phyloP scores from a whole-genome alignment of 2,888 invertebrate genomes.

The Patella pellucida region DNA sequence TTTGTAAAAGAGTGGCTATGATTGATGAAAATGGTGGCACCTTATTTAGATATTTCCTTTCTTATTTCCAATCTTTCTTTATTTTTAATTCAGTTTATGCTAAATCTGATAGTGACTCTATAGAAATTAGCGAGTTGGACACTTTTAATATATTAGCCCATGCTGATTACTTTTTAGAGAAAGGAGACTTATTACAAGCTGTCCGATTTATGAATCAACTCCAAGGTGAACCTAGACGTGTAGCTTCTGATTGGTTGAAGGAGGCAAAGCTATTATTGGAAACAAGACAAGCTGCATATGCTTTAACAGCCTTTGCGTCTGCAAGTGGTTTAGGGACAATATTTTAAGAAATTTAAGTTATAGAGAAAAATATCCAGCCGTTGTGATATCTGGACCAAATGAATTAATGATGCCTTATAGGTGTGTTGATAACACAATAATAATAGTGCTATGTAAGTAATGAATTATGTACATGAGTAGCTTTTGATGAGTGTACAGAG shows the following conservation, averaged over 20 bases:
- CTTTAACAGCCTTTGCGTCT: slow-evolving; percentile 80
- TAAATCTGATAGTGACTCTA: slow-evolving; percentile 59
- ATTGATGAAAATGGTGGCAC: slow-evolving; percentile 90
- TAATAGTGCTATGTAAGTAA: too few species aligned
- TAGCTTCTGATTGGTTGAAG: slow-evolving; percentile 89
- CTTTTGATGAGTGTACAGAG: too few species aligned
- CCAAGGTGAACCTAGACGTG: slow-evolving; percentile 87
- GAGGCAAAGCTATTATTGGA: slow-evolving; percentile 87
- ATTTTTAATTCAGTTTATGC: slow-evolving; percentile 74
- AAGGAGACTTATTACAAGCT: slow-evolving; percentile 88
- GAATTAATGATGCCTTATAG: too few species aligned
- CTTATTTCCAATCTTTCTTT: slow-evolving; percentile 90
- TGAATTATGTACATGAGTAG: too few species aligned
- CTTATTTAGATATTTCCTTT: slow-evolving; percentile 81
- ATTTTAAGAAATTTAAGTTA: slow-evolving; percentile 42
- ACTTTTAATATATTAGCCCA: slow-evolving; percentile 91
- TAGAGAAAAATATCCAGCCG: too few species aligned
- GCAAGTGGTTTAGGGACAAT: slow-evolving; percentile 66
- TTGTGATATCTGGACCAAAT: too few species aligned
- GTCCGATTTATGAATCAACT: slow-evolving; percentile 87
- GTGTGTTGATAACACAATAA: too few species aligned
- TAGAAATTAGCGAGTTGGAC: slow-evolving; percentile 74
- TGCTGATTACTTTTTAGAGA: slow-evolving; percentile 86
- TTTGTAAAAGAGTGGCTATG: slow-evolving; percentile 87
- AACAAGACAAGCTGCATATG: slow-evolving; percentile 90